Evolutionary conservation across 1,140 invertebrate genomes (phyloP).

Genomic region (Neodiprion fabricii): DNA sequence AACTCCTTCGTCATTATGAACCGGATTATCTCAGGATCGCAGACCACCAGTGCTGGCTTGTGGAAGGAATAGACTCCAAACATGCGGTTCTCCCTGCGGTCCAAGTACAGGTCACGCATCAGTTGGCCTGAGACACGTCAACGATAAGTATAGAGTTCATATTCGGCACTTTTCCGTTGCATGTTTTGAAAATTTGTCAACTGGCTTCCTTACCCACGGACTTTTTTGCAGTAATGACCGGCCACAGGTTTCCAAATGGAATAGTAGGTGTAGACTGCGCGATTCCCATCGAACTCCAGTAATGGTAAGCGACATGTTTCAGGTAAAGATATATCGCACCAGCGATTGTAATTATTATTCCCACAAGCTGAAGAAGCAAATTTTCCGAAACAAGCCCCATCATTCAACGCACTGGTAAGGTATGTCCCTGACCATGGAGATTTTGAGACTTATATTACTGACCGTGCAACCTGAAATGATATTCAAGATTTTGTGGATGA

Average conservation of each 20-base stretch:
- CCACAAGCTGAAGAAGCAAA: background rate
- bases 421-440: too few relatives aligned
- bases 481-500: too few relatives aligned
- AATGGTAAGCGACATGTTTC: conserved; percentile 34
- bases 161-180: too few relatives aligned
- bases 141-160: background rate
- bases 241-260: conserved; percentile 48
- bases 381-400: background rate
- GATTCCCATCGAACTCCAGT: conserved; percentile 55
- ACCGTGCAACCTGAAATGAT: too few relatives aligned
- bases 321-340: conserved; percentile 35
- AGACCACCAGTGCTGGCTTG: conserved; percentile 56
- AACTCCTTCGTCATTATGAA: conserved; percentile 61
- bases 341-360: background rate
- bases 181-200: too few relatives aligned
- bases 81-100: conserved; percentile 26
- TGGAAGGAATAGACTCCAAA: conserved; percentile 60
- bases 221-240: conserved; percentile 27
- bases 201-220: background rate
- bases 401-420: background rate
- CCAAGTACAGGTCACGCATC: conserved; percentile 27
- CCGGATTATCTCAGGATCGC: conserved; percentile 61
- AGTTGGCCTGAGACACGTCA: conserved; percentile 28
- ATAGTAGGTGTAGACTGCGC: conserved; percentile 45
- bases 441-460: too few relatives aligned